A percentile compares a stretch with the other conserved stretches of the same genome.
Evolutionary conservation across 2,113 vertebrate genomes (phyloP).

Genomic region (Cromileptes altivelis): DNA sequence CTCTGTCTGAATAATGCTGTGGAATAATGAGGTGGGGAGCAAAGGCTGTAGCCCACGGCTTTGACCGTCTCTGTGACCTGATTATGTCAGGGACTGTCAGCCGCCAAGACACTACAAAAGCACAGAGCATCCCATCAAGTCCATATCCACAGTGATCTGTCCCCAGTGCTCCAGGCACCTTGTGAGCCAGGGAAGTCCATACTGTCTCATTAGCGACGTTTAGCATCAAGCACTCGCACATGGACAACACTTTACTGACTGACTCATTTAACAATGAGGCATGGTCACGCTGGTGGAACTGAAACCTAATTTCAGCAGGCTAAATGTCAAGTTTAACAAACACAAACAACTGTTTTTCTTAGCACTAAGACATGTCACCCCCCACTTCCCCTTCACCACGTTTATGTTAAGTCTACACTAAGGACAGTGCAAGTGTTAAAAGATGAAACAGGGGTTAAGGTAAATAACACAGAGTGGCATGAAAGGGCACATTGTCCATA

Average conservation of each 20-base stretch:
- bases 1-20: slow-evolving; percentile 87
- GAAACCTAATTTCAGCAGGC: background rate
- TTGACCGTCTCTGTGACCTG: slow-evolving; percentile 91
- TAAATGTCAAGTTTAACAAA: slow-evolving; percentile 2
- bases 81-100: slow-evolving; percentile 92
- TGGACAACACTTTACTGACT: slow-evolving; percentile 35
- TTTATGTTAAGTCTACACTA: slow-evolving; percentile 42
- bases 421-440: slow-evolving; percentile 82
- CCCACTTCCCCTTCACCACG: background rate
- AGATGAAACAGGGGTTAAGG: slow-evolving; percentile 92
- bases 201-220: slow-evolving; percentile 89
- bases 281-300: slow-evolving; percentile 35
- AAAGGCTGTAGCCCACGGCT: slow-evolving; percentile 88
- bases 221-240: slow-evolving; percentile 83
- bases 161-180: slow-evolving; percentile 84
- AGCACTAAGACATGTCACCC: background rate
- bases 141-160: slow-evolving; percentile 87
- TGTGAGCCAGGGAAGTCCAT: slow-evolving; percentile 85
- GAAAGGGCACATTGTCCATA: slow-evolving; percentile 92
- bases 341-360: slow-evolving; percentile 14
- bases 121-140: slow-evolving; percentile 89
- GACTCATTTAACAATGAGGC: slow-evolving; percentile 3
- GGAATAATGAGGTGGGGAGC: slow-evolving; percentile 89
- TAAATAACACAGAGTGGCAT: slow-evolving; percentile 91
- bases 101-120: slow-evolving; percentile 90